Conservation (phyloP, 2,113 vertebrate genomes). For the Labeo rohita region DNA sequence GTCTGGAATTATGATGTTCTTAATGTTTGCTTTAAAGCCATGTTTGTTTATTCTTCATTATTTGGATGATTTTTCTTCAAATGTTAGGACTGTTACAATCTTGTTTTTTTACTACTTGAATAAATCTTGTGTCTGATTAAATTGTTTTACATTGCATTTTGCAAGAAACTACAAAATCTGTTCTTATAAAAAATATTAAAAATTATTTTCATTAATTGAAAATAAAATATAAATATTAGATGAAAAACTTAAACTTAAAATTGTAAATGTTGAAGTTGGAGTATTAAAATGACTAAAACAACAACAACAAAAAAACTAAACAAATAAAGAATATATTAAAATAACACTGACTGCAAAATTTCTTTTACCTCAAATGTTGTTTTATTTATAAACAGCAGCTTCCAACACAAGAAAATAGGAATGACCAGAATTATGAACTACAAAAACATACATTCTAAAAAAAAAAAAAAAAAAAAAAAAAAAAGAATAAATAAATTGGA, state of each 20-base stretch:
- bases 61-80: not conserved
- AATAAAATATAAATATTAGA: not conserved
- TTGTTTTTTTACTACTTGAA: not conserved
- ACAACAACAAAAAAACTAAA: no score
- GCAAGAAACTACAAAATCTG: not conserved
- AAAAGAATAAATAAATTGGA: slow-evolving; percentile 9
- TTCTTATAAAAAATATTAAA: not conserved
- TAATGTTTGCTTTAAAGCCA: not conserved
- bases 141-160: not conserved
- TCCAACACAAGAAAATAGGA: not conserved
- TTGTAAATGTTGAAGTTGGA: not conserved
- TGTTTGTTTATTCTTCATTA: not conserved
- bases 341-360: not conserved
- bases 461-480: not conserved
- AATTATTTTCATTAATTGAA: not conserved
- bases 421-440: not conserved
- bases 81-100: not conserved
- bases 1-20: not conserved
- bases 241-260: not conserved
- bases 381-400: slow-evolving; percentile 36
- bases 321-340: not conserved
- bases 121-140: not conserved
- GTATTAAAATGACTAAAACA: not conserved
- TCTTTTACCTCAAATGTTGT: not conserved
- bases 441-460: not conserved